A percentile compares a stretch with the other conserved stretches of the same genome.
Conservation (phyloP, 2,113 vertebrate species). For the Pitta sordida region DNA sequence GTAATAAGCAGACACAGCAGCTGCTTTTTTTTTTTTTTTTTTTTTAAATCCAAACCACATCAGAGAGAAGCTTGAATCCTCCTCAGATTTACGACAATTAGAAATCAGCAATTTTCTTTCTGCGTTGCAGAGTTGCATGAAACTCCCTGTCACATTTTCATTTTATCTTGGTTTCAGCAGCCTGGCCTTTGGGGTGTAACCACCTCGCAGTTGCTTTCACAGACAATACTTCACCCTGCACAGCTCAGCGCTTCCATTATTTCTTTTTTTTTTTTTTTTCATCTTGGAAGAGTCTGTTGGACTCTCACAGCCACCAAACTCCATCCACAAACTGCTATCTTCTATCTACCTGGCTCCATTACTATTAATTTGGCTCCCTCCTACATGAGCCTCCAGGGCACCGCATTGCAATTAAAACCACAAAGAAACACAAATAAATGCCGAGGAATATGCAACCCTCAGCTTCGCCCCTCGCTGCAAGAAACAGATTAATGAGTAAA, state of each 20-base stretch:
- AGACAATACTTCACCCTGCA: neutral
- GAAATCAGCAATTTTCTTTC: conserved; percentile 14
- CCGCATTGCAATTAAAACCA: conserved; percentile 19
- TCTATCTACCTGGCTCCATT: neutral
- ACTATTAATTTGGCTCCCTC: conserved; percentile 7
- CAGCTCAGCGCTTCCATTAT: neutral
- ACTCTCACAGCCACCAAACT: neutral
- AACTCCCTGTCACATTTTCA: neutral
- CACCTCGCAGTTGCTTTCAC: neutral
- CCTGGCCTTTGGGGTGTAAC: neutral
- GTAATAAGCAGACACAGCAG: neutral
- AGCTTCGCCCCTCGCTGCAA: neutral
- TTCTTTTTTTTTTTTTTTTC: neutral
- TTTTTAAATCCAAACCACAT: neutral
- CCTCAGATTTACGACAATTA: neutral
- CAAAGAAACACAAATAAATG: conserved; percentile 16
- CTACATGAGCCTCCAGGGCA: conserved; percentile 16
- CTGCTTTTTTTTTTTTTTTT: neutral
- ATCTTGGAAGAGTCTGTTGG: neutral
- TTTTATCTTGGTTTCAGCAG: neutral
- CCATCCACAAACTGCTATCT: neutral
- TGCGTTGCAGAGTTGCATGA: neutral
- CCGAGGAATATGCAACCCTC: neutral
- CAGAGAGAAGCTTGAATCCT: neutral
- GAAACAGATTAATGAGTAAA: neutral